Evolutionary conservation across 1,140 invertebrate species (phyloP), one percentile per base, ranked within the genome.

Genomic region (Drosophila biarmipes): DNA sequence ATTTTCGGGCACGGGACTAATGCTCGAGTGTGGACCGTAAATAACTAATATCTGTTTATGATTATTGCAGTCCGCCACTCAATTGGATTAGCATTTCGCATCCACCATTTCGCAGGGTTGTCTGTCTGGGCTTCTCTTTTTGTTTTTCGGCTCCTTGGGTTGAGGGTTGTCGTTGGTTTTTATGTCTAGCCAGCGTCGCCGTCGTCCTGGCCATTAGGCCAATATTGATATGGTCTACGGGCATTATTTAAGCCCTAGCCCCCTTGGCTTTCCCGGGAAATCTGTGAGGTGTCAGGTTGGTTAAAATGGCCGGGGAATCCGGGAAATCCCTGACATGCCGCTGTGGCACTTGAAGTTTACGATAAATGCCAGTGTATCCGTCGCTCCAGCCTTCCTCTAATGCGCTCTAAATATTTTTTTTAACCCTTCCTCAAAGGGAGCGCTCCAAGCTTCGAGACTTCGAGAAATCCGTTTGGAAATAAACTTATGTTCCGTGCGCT

Each of bases 41-140:
- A 89, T 85, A 85, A 85, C 79, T 89, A 84, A 89, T 89, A 77
- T 74, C 79, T 80, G 81, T 89, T 89, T 89, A 89, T 89, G 85
- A 84, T 84, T 89, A 89, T 89, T 89, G 75, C 76, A 68, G 69
- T 58, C 64, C 67, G 62, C 59, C 61, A 76, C 63, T 78, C 74
- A 61, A 78, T 78, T 77, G 74, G 74, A 78, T 78, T 78, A 78
- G 74, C 73, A 78, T 78, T 78, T 75, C 31, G 21, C 48, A 59
- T 54, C 43, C 19, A 37, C 17, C 29, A 58, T 24, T 62, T 62
- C 58, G 58, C 63, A 67, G 27, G 63, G 43, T 66, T 57, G 45
- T 54, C 46, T 42, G 27, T 21, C 21, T 38, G 29, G 40, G 14
- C 5, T 46, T 46, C 14, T 29, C n/a, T 17, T 10, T 45, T 12